Evolutionary conservation across 1,140 invertebrate species (phyloP).

Genomic region (Macrobrachium nipponense): DNA sequence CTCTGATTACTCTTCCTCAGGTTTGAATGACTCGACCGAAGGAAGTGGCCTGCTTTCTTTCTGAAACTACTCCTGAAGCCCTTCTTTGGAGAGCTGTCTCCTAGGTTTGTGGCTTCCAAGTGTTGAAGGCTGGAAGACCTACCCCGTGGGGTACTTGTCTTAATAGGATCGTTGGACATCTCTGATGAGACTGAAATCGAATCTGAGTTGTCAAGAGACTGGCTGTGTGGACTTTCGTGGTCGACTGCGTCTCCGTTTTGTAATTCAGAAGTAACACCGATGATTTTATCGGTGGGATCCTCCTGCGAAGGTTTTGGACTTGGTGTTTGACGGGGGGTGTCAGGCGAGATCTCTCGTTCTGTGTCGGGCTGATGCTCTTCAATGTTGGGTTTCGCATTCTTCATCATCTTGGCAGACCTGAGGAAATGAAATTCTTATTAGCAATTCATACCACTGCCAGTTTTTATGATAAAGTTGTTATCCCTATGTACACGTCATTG

Average conservation of each 20-base stretch:
- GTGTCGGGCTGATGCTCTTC: too few species aligned
- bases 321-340: too few species aligned
- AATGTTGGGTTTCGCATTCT: too few species aligned
- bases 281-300: too few species aligned
- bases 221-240: not conserved
- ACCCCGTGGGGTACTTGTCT: constrained; percentile 31
- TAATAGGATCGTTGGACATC: not conserved
- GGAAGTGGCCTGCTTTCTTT: not conserved
- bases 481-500: too few species aligned
- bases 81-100: not conserved
- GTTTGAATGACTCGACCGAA: too few species aligned
- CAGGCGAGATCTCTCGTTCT: too few species aligned
- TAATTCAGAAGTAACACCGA: not conserved
- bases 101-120: constrained; percentile 26
- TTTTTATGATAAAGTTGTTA: too few species aligned
- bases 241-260: not conserved
- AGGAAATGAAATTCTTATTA: too few species aligned
- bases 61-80: constrained; percentile 4
- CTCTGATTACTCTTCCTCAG: not conserved
- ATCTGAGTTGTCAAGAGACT: not conserved
- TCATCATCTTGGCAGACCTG: too few species aligned
- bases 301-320: too few species aligned
- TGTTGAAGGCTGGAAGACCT: constrained; percentile 36
- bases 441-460: too few species aligned
- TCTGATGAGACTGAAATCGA: constrained; percentile 23